phyloP scores from a whole-genome alignment of 92 coral and sea anemone species.

The Umimayanthus kanabou region DNA sequence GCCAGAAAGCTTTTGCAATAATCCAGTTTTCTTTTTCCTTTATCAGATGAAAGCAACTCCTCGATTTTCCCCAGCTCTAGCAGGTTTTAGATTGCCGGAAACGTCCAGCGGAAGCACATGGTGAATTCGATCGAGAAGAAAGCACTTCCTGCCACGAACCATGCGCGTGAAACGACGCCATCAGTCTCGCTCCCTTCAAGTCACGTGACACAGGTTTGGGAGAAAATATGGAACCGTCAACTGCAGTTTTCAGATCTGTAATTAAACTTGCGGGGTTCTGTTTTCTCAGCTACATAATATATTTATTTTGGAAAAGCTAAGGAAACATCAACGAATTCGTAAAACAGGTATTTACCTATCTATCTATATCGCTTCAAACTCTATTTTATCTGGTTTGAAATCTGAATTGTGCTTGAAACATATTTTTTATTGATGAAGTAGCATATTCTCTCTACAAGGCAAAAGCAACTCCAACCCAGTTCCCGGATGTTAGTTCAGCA shows the following conservation, averaged over 20 bases:
- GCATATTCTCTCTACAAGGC: conserved; percentile 16
- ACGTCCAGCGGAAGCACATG: conserved; percentile 95
- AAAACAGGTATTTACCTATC: background rate
- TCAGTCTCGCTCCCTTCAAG: conserved; percentile 52
- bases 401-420: background rate
- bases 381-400: background rate
- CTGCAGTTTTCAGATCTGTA: background rate
- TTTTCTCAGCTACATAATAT: background rate
- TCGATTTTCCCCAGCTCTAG: conserved; percentile 57
- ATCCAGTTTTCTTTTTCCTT: conserved; percentile 29
- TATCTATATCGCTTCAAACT: background rate
- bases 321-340: too few species aligned
- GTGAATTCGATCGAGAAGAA: conserved; percentile 59
- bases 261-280: background rate
- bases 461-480: background rate
- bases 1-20: conserved; percentile 1
- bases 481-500: conserved; percentile 25
- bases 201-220: conserved; percentile 40
- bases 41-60: background rate
- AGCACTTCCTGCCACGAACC: conserved; percentile 89
- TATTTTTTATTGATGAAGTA: background rate
- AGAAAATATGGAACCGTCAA: background rate
- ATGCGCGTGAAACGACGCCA: conserved; percentile 76
- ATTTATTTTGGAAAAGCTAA: background rate
- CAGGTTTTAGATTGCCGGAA: conserved; percentile 77